A percentile compares a stretch with the other conserved stretches of the same genome.
phyloP scores from a whole-genome alignment of 2,888 invertebrate species.

The Penaeus monodon region DNA sequence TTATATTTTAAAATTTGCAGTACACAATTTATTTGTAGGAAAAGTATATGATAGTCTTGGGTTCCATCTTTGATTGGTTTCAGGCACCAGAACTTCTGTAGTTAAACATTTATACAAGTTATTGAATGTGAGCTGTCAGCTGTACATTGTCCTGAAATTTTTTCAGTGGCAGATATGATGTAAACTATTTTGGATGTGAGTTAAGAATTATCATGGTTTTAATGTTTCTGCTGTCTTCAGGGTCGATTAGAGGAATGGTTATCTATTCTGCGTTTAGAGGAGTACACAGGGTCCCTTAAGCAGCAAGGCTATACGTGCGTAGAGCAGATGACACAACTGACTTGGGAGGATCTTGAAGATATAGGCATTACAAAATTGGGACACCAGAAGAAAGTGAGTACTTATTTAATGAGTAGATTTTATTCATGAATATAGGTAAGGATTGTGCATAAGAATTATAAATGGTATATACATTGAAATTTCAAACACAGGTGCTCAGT shows the following conservation, averaged over 20 bases:
- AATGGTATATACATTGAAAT: neutral
- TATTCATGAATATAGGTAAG: too few relatives aligned
- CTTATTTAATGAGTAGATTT: too few relatives aligned
- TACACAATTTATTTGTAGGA: too few relatives aligned
- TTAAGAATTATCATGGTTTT: neutral
- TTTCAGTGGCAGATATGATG: neutral
- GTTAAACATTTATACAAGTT: too few relatives aligned
- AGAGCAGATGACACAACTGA: conserved; percentile 92
- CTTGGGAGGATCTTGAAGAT: conserved; percentile 99
- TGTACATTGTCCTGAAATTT: too few relatives aligned
- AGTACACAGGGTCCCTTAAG: conserved; percentile 89
- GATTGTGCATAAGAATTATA: too few relatives aligned
- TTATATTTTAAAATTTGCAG: too few relatives aligned
- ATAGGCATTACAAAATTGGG: conserved; percentile 80
- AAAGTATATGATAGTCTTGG: too few relatives aligned
- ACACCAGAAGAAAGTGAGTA: conserved; percentile 85
- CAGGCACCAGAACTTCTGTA: too few relatives aligned
- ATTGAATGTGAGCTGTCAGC: too few relatives aligned
- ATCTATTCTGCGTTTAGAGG: conserved; percentile 87
- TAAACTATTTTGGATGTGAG: neutral
- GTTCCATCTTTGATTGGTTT: too few relatives aligned
- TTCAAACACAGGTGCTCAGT: neutral
- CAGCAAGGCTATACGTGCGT: conserved; percentile 95
- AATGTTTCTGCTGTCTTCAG: conserved; percentile 72
- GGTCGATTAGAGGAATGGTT: conserved; percentile 96